Evolutionary conservation across 2,113 vertebrate genomes (phyloP).

Genomic region (Mus pahari): DNA sequence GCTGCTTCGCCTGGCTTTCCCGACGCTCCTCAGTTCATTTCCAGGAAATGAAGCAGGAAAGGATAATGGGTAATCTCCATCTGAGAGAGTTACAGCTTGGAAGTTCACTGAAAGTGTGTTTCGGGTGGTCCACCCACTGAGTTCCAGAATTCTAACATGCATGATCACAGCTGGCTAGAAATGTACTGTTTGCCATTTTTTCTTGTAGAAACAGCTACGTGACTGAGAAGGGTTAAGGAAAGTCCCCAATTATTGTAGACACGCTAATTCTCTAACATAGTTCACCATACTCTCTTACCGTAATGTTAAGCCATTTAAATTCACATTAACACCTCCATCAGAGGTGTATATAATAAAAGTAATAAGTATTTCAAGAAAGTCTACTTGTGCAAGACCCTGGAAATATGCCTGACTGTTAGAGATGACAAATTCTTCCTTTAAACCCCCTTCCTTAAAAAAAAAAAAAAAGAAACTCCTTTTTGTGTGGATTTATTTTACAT

Average conservation of each 20-base stretch:
- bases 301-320: slow-evolving; percentile 10
- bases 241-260: not conserved
- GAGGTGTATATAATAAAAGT: not conserved
- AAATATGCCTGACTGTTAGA: not conserved
- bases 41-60: not conserved
- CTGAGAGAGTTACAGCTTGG: not conserved
- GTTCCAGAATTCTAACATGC: not conserved
- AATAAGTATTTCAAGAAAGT: slow-evolving; percentile 21
- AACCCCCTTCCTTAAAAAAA: not conserved
- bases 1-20: not conserved
- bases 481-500: not conserved
- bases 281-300: not conserved
- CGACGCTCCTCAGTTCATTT: not conserved
- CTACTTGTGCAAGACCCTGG: not conserved
- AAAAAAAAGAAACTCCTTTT: not conserved
- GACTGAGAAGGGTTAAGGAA: not conserved
- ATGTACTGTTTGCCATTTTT: not conserved
- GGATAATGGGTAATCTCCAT: not conserved
- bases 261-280: not conserved
- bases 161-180: not conserved
- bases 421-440: not conserved
- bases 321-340: not conserved
- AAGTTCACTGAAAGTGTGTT: not conserved
- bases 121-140: not conserved
- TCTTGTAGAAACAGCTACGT: not conserved